These are phyloP conservation scores for Chloroceryle aenea DNA, from an alignment of 2,113 vertebrate genomes.

Conservation along the genomic window DNA sequence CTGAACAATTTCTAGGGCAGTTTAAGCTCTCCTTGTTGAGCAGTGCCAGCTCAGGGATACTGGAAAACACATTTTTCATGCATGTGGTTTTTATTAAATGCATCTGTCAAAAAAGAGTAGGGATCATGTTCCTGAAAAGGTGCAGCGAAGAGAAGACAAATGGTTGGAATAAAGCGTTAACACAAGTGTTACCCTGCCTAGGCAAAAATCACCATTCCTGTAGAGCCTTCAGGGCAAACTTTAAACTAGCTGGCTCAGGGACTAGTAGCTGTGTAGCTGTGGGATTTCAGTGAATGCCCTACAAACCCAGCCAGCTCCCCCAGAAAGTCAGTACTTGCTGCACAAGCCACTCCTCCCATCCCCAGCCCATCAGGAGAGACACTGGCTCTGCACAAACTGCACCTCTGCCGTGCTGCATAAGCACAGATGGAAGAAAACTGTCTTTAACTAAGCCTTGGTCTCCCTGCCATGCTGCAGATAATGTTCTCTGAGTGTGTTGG, in stretches of 20 bases:
- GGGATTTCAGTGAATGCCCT: neutral
- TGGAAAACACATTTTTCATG: slow-evolving; percentile 36
- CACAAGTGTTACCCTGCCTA: neutral
- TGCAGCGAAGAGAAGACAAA: slow-evolving; percentile 38
- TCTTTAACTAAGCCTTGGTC: neutral
- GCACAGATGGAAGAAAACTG: neutral
- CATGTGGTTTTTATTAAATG: slow-evolving; percentile 49
- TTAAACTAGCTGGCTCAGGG: neutral
- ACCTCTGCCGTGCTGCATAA: neutral
- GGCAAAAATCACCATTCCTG: slow-evolving; percentile 8
- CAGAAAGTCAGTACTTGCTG: neutral
- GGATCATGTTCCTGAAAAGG: slow-evolving; percentile 31
- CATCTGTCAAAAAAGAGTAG: slow-evolving; percentile 43
- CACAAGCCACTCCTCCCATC: neutral
- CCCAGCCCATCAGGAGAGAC: rapidly evolving
- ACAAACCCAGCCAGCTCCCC: neutral
- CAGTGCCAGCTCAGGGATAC: neutral
- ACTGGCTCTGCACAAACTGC: neutral
- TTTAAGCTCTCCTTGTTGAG: neutral
- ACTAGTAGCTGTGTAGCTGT: neutral
- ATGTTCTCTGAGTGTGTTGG: neutral
- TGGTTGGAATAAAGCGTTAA: neutral
- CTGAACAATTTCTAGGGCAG: neutral
- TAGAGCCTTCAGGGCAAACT: neutral
- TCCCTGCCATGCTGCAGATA: neutral